Percentiles rank a stretch among this genome's conserved stretches.
These are phyloP conservation scores for Calliopum simillimum DNA, from an alignment of 2,888 invertebrate genomes.

Conservation along the genomic window DNA sequence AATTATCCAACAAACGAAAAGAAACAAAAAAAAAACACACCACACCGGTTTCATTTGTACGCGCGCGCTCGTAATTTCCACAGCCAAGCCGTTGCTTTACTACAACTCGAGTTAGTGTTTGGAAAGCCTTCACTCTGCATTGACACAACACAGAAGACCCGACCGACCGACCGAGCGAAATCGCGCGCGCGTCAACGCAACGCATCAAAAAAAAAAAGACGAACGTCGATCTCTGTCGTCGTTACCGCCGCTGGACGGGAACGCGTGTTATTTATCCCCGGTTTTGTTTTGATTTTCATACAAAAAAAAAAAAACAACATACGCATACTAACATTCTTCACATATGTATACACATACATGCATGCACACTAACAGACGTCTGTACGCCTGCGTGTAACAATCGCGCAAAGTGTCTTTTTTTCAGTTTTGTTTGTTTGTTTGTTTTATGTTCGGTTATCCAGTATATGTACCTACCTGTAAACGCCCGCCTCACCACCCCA, in stretches of 20 bases:
- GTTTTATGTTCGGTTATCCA: not conserved
- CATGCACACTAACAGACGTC: not conserved
- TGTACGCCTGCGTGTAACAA: slow-evolving; percentile 26
- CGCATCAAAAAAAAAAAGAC: slow-evolving; percentile 17
- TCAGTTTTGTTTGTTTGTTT: not conserved
- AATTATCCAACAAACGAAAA: slow-evolving; percentile 15
- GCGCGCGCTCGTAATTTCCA: slow-evolving; percentile 29
- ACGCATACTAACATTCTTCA: not conserved
- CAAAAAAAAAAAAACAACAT: not conserved
- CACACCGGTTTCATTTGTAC: slow-evolving; percentile 36
- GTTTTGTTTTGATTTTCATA: slow-evolving; percentile 30
- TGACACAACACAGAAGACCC: slow-evolving; percentile 27
- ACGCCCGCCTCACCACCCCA: not conserved
- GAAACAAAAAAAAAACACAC: slow-evolving; percentile 24
- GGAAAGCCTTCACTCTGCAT: slow-evolving; percentile 37
- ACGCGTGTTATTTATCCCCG: slow-evolving; percentile 9
- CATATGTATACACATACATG: slow-evolving; percentile 4
- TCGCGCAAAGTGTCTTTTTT: slow-evolving; percentile 4
- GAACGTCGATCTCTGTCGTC: slow-evolving; percentile 5
- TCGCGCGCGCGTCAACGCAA: slow-evolving; percentile 22
- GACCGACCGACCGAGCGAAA: not conserved
- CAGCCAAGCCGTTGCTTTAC: slow-evolving; percentile 30
- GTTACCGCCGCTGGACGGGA: not conserved
- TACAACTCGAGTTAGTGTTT: slow-evolving; percentile 33
- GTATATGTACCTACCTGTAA: not conserved